phyloP scores from a whole-genome alignment of 2,797 vertebrate genomes.

The Callimico goeldii region DNA sequence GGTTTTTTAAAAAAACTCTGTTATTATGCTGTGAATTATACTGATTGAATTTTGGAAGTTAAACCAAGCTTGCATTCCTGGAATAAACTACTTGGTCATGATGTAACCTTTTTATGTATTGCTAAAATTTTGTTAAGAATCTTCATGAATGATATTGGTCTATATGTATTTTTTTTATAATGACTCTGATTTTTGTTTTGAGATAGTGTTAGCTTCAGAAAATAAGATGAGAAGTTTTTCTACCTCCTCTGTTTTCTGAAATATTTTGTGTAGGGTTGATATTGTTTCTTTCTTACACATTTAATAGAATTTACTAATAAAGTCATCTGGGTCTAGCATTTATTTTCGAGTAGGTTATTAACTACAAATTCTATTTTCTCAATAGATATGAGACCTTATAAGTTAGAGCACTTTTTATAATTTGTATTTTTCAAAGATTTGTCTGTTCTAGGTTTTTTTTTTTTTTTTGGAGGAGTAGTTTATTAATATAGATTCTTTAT shows the following conservation, averaged over 20 bases:
- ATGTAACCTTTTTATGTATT: neutral
- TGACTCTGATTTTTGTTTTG: conserved; percentile 7
- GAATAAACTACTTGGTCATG: neutral
- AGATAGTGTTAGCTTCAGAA: neutral
- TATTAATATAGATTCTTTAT: neutral
- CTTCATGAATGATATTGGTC: neutral
- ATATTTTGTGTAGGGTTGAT: neutral
- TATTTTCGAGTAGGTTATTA: neutral
- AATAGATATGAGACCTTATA: neutral
- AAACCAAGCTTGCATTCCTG: neutral
- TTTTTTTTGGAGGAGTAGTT: neutral
- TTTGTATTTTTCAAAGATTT: neutral
- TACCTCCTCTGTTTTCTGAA: neutral
- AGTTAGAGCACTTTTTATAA: neutral
- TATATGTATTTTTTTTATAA: neutral
- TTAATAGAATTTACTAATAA: conserved; percentile 8
- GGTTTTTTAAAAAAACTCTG: neutral
- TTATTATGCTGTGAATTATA: neutral
- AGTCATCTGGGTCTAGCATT: neutral
- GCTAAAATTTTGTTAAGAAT: conserved; percentile 27
- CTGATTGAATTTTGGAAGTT: neutral
- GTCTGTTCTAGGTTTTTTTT: neutral
- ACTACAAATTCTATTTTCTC: neutral
- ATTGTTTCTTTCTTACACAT: neutral
- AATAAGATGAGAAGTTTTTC: neutral